A percentile compares a stretch with the other conserved stretches of the same genome.
phyloP scores from a whole-genome alignment of 2,797 vertebrate species.

The Cynopterus sphinx region DNA sequence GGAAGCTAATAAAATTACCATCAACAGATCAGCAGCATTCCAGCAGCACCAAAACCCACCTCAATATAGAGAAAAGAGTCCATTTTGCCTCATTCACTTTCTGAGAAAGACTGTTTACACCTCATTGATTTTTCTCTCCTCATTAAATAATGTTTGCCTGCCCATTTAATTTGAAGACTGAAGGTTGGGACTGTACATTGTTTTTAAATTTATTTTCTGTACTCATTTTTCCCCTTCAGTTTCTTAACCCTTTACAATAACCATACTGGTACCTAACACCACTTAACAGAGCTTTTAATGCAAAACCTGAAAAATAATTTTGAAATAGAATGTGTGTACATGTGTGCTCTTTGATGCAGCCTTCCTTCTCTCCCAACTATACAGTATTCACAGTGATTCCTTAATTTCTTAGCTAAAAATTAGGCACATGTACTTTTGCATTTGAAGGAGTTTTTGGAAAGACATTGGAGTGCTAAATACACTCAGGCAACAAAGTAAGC shows the following conservation, averaged over 20 bases:
- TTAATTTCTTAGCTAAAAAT: neutral
- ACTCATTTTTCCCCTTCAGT: neutral
- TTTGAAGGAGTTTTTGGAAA: neutral
- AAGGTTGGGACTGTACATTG: neutral
- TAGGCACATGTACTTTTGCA: neutral
- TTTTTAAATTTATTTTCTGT: neutral
- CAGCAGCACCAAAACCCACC: neutral
- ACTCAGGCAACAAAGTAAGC: neutral
- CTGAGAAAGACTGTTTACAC: neutral
- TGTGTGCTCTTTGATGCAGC: neutral
- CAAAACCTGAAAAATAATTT: neutral
- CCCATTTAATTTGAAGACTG: constrained; percentile 44
- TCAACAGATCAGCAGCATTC: neutral
- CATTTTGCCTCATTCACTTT: constrained; percentile 17
- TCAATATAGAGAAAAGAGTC: neutral
- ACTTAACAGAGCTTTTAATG: neutral
- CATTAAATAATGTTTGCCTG: neutral
- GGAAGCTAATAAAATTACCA: constrained; percentile 40
- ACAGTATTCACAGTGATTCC: neutral
- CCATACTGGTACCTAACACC: neutral
- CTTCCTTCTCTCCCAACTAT: neutral
- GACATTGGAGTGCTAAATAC: neutral
- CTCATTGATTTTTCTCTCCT: constrained; percentile 25
- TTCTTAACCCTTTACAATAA: neutral
- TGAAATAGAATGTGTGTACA: neutral